A percentile compares a stretch with the other conserved stretches of the same genome.
Evolutionary conservation across 2,113 vertebrate species (phyloP).

Genomic region (Castor canadensis): DNA sequence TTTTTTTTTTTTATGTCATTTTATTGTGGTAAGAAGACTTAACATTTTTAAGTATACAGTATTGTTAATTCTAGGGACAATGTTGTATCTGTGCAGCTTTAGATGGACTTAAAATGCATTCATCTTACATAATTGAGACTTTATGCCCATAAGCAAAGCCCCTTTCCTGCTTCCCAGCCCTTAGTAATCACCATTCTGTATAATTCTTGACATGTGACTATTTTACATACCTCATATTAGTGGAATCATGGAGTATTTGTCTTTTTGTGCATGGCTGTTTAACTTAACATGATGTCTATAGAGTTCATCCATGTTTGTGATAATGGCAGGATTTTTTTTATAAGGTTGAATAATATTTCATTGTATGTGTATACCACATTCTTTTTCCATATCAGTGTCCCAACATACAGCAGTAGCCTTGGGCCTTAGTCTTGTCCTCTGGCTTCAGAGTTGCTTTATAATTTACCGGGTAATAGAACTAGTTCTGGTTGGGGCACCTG

Average conservation of each 20-base stretch:
- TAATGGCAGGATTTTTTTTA: background rate
- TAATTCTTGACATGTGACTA: background rate
- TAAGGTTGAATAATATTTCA: background rate
- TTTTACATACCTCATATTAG: background rate
- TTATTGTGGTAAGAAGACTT: background rate
- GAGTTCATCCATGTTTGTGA: background rate
- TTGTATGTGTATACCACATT: background rate
- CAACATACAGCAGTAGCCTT: background rate
- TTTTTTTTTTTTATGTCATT: background rate
- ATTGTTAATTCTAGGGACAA: background rate
- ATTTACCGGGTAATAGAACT: slow-evolving; percentile 91
- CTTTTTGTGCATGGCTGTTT: background rate
- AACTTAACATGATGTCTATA: background rate
- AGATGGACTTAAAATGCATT: background rate
- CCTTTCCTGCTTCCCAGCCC: background rate
- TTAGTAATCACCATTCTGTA: background rate
- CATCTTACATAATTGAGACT: background rate
- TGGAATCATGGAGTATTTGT: background rate
- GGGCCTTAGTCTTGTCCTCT: slow-evolving; percentile 78
- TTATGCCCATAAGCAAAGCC: background rate
- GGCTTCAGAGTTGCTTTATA: slow-evolving; percentile 83
- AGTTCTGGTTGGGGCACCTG: slow-evolving; percentile 90
- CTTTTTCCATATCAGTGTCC: too few species aligned
- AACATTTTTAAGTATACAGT: background rate
- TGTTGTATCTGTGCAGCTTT: background rate